A percentile compares a stretch with the other conserved stretches of the same genome.
Conservation (phyloP, 2,888 invertebrate species). For the Patella pellucida region DNA sequence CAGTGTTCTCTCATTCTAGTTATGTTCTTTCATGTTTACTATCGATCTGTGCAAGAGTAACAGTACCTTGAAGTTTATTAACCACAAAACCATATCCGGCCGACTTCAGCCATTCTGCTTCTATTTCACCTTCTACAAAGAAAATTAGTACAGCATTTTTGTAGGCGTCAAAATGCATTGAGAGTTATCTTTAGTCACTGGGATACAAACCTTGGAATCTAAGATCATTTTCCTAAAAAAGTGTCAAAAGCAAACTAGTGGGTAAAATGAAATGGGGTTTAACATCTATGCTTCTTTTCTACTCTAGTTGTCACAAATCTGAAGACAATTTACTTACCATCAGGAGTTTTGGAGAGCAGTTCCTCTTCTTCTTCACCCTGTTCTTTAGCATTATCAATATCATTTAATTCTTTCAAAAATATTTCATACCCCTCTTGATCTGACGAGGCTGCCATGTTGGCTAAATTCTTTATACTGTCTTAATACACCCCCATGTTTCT, state of each 20-base stretch:
- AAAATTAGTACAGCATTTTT: conserved; percentile 4
- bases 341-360: conserved; percentile 58
- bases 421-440: conserved; percentile 39
- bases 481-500: too few species aligned
- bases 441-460: conserved; percentile 7
- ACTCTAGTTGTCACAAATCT: background rate
- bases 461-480: background rate
- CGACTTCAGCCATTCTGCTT: conserved; percentile 82
- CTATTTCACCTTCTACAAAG: conserved; percentile 81
- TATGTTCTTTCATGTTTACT: too few species aligned
- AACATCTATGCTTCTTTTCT: background rate
- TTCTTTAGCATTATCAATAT: conserved; percentile 52
- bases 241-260: background rate
- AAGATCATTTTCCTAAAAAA: background rate
- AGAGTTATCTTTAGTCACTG: background rate
- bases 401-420: conserved; percentile 57
- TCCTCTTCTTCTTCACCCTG: conserved; percentile 51
- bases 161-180: background rate
- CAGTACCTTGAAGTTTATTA: conserved; percentile 77
- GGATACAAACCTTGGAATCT: background rate
- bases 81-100: conserved; percentile 82
- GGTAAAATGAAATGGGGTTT: background rate
- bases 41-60: too few species aligned
- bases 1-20: too few species aligned
- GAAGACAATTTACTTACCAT: conserved; percentile 44